Evolutionary conservation across 2,797 vertebrate species (phyloP).

Genomic region (Enoplosus armatus): DNA sequence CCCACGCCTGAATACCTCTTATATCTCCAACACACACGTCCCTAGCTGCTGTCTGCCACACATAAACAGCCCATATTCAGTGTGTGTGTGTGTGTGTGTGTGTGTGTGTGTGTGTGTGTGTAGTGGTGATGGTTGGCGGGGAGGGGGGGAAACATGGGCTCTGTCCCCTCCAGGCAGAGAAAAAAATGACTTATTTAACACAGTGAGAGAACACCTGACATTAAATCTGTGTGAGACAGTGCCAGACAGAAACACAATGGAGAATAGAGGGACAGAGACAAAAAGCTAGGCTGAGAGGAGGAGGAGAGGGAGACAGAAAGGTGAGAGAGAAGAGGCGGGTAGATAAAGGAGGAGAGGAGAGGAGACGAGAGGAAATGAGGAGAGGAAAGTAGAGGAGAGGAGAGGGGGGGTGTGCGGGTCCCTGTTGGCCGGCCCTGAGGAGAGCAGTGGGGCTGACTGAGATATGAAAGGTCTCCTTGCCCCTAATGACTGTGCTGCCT

Average conservation of each 20-base stretch:
- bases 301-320: not conserved
- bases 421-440: slow-evolving; percentile 65
- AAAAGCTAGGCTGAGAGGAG: slow-evolving; percentile 48
- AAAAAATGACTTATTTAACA: slow-evolving; percentile 82
- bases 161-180: slow-evolving; percentile 74
- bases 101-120: slow-evolving; percentile 22
- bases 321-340: slow-evolving; percentile 14
- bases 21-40: slow-evolving; percentile 62
- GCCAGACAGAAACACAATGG: slow-evolving; percentile 73
- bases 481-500: slow-evolving; percentile 77
- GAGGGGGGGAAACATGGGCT: slow-evolving; percentile 53
- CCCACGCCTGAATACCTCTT: slow-evolving; percentile 73
- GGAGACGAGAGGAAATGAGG: not conserved
- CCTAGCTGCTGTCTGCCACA: slow-evolving; percentile 47
- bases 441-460: slow-evolving; percentile 69
- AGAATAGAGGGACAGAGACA: slow-evolving; percentile 58
- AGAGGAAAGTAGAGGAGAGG: not conserved
- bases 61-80: slow-evolving; percentile 48
- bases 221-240: slow-evolving; percentile 80
- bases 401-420: slow-evolving; percentile 30
- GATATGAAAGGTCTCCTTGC: slow-evolving; percentile 80
- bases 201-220: slow-evolving; percentile 82
- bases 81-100: slow-evolving; percentile 8
- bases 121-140: slow-evolving; percentile 45
- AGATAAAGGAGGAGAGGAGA: slow-evolving; percentile 4